Evolutionary conservation across 2,797 vertebrate species (phyloP).

Genomic region (Philypnodon macrostomus): DNA sequence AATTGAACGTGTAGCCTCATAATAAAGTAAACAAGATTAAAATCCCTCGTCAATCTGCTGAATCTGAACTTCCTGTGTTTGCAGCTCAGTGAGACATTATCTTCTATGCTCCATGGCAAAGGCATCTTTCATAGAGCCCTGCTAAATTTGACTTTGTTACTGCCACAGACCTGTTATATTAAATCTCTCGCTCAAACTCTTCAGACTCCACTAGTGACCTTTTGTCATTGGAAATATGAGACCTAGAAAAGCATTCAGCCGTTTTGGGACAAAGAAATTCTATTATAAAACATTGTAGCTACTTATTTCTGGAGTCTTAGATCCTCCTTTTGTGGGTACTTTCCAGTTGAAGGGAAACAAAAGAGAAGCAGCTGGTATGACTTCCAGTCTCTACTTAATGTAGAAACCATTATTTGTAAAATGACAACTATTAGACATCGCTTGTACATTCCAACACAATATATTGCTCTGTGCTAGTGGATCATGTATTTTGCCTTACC

Average conservation of each 20-base stretch:
- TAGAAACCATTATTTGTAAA: too few species aligned
- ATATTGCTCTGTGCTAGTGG: too few species aligned
- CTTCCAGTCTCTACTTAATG: too few species aligned
- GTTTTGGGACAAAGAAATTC: too few species aligned
- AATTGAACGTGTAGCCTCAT: too few species aligned
- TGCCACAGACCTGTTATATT: slow-evolving; percentile 5
- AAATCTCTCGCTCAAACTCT: neutral
- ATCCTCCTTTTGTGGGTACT: slow-evolving; percentile 3
- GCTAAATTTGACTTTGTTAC: slow-evolving; percentile 6
- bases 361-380: neutral
- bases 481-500: too few species aligned
- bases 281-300: neutral
- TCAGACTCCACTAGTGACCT: neutral
- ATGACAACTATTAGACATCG: too few species aligned
- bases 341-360: slow-evolving; percentile 2
- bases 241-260: neutral
- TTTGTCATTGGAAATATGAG: neutral
- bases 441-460: too few species aligned
- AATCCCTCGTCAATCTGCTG: neutral
- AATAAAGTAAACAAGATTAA: neutral
- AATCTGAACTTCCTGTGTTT: neutral
- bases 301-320: neutral
- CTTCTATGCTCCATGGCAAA: slow-evolving; percentile 4
- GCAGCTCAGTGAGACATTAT: neutral
- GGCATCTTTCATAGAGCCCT: neutral